Evolutionary conservation across 2,113 vertebrate species (phyloP).

Genomic region (Parus major): DNA sequence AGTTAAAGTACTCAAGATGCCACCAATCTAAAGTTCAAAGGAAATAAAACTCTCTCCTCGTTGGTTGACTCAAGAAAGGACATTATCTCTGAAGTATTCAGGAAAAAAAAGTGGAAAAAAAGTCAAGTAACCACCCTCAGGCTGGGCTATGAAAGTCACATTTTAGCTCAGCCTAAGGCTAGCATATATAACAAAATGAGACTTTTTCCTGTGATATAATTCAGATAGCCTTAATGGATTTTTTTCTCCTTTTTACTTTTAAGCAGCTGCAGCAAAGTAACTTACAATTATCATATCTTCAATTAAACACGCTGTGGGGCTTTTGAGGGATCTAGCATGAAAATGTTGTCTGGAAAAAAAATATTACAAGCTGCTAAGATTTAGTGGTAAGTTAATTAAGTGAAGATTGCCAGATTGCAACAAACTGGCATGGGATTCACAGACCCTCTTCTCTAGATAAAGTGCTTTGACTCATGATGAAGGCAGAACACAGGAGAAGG

Average conservation of each 20-base stretch:
- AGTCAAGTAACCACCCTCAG: not conserved
- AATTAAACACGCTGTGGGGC: conserved; percentile 32
- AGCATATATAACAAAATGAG: not conserved
- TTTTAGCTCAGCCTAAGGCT: conserved; percentile 29
- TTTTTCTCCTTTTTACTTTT: not conserved
- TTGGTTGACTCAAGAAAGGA: not conserved
- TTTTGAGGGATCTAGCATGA: not conserved
- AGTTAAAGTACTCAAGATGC: not conserved
- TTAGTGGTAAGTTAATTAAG: conserved; percentile 33
- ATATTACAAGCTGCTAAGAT: not conserved
- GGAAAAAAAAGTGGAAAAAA: not conserved
- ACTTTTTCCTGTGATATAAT: conserved; percentile 7
- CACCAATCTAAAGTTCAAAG: not conserved
- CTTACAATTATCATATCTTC: conserved; percentile 36
- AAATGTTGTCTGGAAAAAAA: not conserved
- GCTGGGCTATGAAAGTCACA: not conserved
- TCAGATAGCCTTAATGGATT: conserved; percentile 13
- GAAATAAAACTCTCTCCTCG: not conserved
- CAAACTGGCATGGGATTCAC: not conserved
- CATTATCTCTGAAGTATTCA: conserved; percentile 1
- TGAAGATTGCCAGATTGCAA: conserved; percentile 9
- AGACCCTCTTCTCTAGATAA: not conserved
- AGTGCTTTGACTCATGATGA: not conserved
- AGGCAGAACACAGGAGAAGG: not conserved
- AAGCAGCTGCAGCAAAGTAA: conserved; percentile 41